Conservation (phyloP, 2,113 vertebrate species). For the Stigmatopora argus region DNA sequence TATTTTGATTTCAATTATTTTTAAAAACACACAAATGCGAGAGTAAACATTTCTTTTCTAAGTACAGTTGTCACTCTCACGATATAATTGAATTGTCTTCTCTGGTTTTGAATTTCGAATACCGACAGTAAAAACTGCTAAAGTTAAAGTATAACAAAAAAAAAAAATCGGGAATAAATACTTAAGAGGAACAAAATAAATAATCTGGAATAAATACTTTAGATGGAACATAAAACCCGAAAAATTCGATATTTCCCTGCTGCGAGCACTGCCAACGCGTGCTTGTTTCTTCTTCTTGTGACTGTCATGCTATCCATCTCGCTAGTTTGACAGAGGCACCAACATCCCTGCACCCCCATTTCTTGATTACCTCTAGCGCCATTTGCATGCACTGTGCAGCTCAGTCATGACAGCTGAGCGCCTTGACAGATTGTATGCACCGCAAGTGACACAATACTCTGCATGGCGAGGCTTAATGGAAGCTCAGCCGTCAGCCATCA, state of each 20-base stretch:
- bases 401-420: conserved; percentile 1
- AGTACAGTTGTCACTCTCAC: no score
- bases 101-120: no score
- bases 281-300: neutral
- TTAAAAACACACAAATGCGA: neutral
- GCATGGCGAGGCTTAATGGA: conserved; percentile 3
- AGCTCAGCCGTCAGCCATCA: conserved; percentile 7
- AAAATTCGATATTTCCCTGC: no score
- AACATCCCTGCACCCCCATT: neutral
- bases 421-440: neutral
- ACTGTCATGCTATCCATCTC: neutral
- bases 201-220: no score
- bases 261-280: no score
- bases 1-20: neutral
- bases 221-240: no score
- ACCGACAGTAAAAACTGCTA: no score
- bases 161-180: no score
- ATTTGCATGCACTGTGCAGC: conserved; percentile 4
- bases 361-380: neutral
- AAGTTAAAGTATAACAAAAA: no score
- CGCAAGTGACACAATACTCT: conserved; percentile 4
- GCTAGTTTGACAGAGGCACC: neutral
- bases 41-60: no score
- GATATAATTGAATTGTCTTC: no score
- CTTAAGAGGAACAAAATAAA: no score